A percentile compares a stretch with the other conserved stretches of the same genome.
Conservation (phyloP, 2,113 vertebrate genomes). For the Daboia siamensis region DNA sequence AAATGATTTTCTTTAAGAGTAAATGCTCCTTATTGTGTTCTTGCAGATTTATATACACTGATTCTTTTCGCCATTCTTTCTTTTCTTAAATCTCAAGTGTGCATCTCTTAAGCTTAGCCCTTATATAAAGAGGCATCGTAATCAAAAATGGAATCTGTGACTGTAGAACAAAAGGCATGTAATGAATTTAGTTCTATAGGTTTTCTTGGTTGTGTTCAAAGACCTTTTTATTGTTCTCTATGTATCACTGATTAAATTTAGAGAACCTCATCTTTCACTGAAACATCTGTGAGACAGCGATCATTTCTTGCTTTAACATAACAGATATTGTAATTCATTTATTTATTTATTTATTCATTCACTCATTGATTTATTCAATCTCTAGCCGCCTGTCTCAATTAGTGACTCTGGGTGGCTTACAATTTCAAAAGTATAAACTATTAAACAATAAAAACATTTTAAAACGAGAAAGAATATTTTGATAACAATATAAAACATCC, state of each 20-base stretch:
- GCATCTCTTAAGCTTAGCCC: conserved; percentile 29
- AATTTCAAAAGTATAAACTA: not conserved
- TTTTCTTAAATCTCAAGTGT: conserved; percentile 33
- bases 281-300: not conserved
- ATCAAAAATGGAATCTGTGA: conserved; percentile 10
- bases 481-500: not conserved
- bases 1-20: conserved; percentile 45
- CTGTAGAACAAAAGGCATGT: conserved; percentile 22
- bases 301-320: not conserved
- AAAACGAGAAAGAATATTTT: not conserved
- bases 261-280: not conserved
- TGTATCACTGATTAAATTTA: not conserved
- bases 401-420: not conserved
- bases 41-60: conserved; percentile 41
- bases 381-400: not conserved
- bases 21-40: conserved; percentile 25
- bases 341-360: not conserved
- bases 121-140: conserved; percentile 24
- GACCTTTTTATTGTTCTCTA: not conserved
- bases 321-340: not conserved
- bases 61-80: conserved; percentile 26
- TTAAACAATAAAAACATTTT: not conserved
- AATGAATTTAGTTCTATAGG: not conserved
- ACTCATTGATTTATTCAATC: not conserved
- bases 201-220: not conserved